Base-by-base conservation (phyloP, 2,797 vertebrate genomes). In the Forpus xanthops region DNA sequence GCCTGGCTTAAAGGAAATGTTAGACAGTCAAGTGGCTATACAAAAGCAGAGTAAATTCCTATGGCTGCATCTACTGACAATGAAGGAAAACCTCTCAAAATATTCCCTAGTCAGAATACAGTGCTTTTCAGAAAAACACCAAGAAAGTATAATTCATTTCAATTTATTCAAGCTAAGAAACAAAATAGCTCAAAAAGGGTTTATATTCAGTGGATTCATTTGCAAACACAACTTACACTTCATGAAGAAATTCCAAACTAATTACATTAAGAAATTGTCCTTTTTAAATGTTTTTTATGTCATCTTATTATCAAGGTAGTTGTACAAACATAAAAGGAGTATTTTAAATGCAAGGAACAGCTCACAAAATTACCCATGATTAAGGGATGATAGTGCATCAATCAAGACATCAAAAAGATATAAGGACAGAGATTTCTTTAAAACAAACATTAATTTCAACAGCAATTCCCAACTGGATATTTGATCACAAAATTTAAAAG, bases 331-430 rank as follows among this genome's bases (percentile, higher is more conserved):
- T 66, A 82, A 93, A 81, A 70, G 11, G 8, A 89, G 4, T 81
- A 52, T 91, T 94, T 89, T 84, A 92, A 93, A 86, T 60, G 44
- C 33, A 64, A 45, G 53, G 67, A 91, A 85, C 47, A 86, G 17
- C 60, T 90, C 37, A 55, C 20, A 71, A 77, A 91, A 94, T 91
- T 91, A 71, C 33, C 28, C 30, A 15, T 50, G 71, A 71, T 85
- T 84, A 84, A 93, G 47, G 31, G 41, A 82, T 84, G 33, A 74
- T 41, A 85, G 55, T 12, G 21, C 72, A 82, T 80, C 89, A 95
- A 89, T 93, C 90, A 92, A 65, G 17, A 90, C 61, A 93, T 94
- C 24, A 70, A 93, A 96, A 91, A 92, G 42, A 88, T 85, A 65
- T 4, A 35, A 90, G 5, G 47, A 84, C 56, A 90, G 85, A 85